phyloP scores from a whole-genome alignment of 2,113 vertebrate genomes.

The Pardalotus punctatus region DNA sequence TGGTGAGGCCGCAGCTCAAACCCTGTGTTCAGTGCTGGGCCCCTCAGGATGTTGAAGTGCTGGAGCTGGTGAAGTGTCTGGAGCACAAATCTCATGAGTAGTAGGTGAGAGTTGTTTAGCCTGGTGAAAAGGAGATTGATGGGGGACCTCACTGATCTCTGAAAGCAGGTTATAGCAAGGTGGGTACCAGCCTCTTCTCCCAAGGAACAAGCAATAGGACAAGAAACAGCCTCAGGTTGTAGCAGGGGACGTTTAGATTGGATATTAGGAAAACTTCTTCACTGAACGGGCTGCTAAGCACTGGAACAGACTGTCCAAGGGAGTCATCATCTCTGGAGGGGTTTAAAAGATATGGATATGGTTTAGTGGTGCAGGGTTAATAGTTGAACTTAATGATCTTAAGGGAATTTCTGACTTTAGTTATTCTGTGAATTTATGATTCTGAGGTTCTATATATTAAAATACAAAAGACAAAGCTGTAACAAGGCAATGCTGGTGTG shows the following conservation, averaged over 20 bases:
- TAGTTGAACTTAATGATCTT: not conserved
- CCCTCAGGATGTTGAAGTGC: not conserved
- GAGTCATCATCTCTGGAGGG: not conserved
- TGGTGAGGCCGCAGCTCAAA: no score
- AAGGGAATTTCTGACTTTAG: not conserved
- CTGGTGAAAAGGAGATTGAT: not conserved
- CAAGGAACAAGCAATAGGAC: not conserved
- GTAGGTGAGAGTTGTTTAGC: not conserved
- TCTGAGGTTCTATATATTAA: not conserved
- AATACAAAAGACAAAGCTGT: not conserved
- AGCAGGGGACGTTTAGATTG: not conserved
- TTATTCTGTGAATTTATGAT: not conserved
- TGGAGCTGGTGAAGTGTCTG: not conserved
- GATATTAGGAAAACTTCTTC: not conserved
- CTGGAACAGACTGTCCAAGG: not conserved
- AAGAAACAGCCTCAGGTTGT: not conserved
- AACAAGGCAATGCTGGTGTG: not conserved
- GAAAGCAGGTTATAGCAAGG: rapidly evolving
- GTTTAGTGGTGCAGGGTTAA: not conserved
- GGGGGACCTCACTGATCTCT: not conserved
- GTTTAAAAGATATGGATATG: not conserved
- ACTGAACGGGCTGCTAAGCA: not conserved
- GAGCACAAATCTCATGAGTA: not conserved
- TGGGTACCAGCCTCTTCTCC: not conserved
- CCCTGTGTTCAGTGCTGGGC: not conserved